Evolutionary conservation across 2,888 invertebrate genomes (phyloP).

Genomic region (Lasius platythorax): DNA sequence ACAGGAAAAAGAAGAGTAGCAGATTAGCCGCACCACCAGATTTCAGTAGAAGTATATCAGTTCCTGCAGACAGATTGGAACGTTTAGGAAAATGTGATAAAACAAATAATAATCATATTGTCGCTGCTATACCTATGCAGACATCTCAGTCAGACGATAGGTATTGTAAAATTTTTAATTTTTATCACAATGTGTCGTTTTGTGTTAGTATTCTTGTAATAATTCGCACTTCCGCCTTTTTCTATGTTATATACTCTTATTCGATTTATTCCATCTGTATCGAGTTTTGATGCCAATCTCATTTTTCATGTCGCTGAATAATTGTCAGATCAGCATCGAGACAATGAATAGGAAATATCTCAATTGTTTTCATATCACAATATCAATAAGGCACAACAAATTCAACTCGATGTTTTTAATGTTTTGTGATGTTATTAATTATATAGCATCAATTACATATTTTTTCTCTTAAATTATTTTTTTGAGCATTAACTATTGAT

Average conservation of each 20-base stretch:
- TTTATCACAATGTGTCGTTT: conserved; percentile 10
- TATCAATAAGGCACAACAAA: background rate
- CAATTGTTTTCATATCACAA: background rate
- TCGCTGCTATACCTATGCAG: conserved; percentile 78
- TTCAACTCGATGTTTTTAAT: background rate
- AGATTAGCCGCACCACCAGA: conserved; percentile 90
- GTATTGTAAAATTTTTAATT: conserved; percentile 79
- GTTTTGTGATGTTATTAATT: background rate
- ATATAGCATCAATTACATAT: background rate
- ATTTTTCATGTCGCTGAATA: conserved; percentile 27
- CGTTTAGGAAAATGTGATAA: conserved; percentile 82
- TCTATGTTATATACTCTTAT: conserved; percentile 33
- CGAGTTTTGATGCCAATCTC: conserved; percentile 12
- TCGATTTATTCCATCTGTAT: conserved; percentile 32
- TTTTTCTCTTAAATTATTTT: conserved; percentile 2
- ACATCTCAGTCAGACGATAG: conserved; percentile 86
- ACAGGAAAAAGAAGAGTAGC: conserved; percentile 91
- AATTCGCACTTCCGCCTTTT: conserved; percentile 23
- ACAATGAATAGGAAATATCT: background rate
- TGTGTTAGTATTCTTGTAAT: conserved; percentile 18
- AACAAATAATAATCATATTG: conserved; percentile 81
- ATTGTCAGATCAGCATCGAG: conserved; percentile 10
- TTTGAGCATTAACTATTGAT: background rate
- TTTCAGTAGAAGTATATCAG: conserved; percentile 95
- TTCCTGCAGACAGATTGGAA: conserved; percentile 92